A percentile compares a stretch with the other conserved stretches of the same genome.
phyloP scores from a whole-genome alignment of 92 coral and sea anemone species.

The Siderastrea siderea region DNA sequence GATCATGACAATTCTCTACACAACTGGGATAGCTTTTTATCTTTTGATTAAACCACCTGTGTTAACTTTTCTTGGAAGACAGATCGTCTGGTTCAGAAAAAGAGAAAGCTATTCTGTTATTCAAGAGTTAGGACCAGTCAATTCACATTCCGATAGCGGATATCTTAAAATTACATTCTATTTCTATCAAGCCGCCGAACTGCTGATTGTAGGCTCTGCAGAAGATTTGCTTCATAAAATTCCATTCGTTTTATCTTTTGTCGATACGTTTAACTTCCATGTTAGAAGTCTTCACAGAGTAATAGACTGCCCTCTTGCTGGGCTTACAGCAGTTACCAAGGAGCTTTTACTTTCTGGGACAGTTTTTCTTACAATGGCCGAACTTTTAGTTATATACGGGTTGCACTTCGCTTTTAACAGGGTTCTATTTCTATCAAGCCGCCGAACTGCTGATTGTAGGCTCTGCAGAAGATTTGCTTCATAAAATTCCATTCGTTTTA shows the following conservation, averaged over 20 bases:
- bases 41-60: slow-evolving; percentile 38
- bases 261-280: slow-evolving; percentile 80
- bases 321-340: slow-evolving; percentile 88
- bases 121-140: background rate
- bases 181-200: slow-evolving; percentile 83
- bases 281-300: slow-evolving; percentile 28
- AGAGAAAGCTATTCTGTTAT: background rate
- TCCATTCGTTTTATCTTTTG: slow-evolving; percentile 52
- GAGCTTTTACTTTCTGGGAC: slow-evolving; percentile 61
- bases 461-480: slow-evolving; percentile 25
- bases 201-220: slow-evolving; percentile 66
- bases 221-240: slow-evolving; percentile 15
- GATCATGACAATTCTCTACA: slow-evolving; percentile 46
- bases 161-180: slow-evolving; percentile 83
- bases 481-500: slow-evolving; percentile 36
- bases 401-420: too few relatives aligned
- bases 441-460: slow-evolving; percentile 71
- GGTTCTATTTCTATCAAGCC: slow-evolving; percentile 91
- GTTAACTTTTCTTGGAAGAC: background rate
- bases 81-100: slow-evolving; percentile 23
- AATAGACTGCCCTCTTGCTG: slow-evolving; percentile 80
- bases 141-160: slow-evolving; percentile 29
- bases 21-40: slow-evolving; percentile 38
- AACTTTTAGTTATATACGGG: background rate
- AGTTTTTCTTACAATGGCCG: slow-evolving; percentile 53